phyloP scores from a whole-genome alignment of 2,888 invertebrate species.

The Diploptera punctata region DNA sequence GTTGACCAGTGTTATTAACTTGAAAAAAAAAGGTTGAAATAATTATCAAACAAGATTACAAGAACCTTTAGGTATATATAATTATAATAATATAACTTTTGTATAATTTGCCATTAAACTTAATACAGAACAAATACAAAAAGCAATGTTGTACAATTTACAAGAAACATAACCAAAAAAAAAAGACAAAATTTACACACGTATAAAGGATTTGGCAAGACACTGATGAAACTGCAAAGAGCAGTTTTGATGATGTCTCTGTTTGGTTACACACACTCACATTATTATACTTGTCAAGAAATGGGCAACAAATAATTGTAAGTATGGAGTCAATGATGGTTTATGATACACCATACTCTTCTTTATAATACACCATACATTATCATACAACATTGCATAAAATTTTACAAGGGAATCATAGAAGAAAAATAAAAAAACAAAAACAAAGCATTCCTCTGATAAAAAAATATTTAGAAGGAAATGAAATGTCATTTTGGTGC shows the following conservation, averaged over 20 bases:
- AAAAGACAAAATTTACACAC: slow-evolving; percentile 21
- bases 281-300: slow-evolving; percentile 3
- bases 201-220: slow-evolving; percentile 24
- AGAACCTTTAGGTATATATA: slow-evolving; percentile 43
- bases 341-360: too few relatives aligned
- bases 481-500: slow-evolving; percentile 25
- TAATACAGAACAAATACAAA: slow-evolving; percentile 46
- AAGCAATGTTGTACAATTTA: slow-evolving; percentile 41
- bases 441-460: slow-evolving; percentile 4
- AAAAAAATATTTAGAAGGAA: slow-evolving; percentile 6
- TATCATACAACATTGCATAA: slow-evolving; percentile 35
- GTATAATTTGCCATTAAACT: slow-evolving; percentile 46
- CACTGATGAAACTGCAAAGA: background rate
- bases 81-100: slow-evolving; percentile 46
- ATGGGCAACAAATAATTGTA: slow-evolving; percentile 25
- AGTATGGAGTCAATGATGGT: background rate
- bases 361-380: slow-evolving; percentile 27
- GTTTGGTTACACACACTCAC: slow-evolving; percentile 5
- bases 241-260: background rate
- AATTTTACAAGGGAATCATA: slow-evolving; percentile 30
- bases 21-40: background rate
- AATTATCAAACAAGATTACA: slow-evolving; percentile 32
- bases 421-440: slow-evolving; percentile 21
- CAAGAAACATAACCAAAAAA: slow-evolving; percentile 27
- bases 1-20: too few relatives aligned